Base-by-base conservation (phyloP, 2,113 vertebrate genomes). In the Ceyx cyanopectus region DNA sequence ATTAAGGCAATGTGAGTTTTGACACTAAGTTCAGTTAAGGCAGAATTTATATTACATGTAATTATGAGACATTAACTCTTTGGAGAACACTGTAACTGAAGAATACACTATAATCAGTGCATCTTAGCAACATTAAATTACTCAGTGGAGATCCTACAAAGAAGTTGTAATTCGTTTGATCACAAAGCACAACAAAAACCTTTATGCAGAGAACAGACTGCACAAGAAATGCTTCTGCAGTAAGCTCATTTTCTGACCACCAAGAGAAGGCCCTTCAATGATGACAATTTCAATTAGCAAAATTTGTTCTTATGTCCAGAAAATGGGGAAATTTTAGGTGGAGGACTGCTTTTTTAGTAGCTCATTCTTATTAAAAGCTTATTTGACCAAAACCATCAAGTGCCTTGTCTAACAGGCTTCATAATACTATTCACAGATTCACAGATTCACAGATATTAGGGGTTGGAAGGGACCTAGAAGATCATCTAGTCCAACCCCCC, bases 71-170 rank as follows among this genome's bases (percentile, higher is more conserved):
- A 30, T 54, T 29, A 91, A 50, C 58, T 1, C 87, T 89, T 68
- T 37, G 66, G 58, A 90, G 93, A 89, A 30, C 40, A 30, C 60
- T 92, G 84, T 68, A 92, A 76, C 70, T 89, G 51, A 68, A 65
- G 50, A 85, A 79, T 27, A 73, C 29, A 37, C 76, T 61, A 46
- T 14, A 76, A 83, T 29, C 50, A 81, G 75, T 9, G 15, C 73
- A 94, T 67, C 56, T 83, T 57, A 74, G 92, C 72, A 83, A 34
- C 58, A 6, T 12, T 23, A 32, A 77, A 54, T 77, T n/a, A 63
- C 41, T 54, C 53, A 46, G 26, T 41, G 41, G 62, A 82, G 45
- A 69, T 50, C 21, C 58, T n/a, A 61, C n/a, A 50, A 70, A 53
- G 37, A 69, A 37, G 5, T 5, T 85, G 58, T 45, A 32, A 43